Evolutionary conservation across 2,113 vertebrate species (phyloP).

Genomic region (Microcebus griseorufus): DNA sequence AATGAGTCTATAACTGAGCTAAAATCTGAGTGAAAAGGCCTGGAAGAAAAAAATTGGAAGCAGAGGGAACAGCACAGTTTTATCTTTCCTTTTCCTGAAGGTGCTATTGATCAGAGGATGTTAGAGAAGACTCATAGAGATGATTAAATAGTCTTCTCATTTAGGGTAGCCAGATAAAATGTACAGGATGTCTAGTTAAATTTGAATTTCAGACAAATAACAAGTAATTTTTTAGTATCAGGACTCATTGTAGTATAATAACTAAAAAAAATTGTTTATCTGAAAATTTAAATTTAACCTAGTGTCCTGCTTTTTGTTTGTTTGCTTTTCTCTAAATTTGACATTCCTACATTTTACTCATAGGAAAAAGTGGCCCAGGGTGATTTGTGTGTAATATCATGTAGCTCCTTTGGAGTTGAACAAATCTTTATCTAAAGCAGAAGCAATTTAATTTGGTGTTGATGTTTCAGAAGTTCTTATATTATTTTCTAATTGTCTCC

Average conservation of each 20-base stretch:
- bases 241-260: background rate
- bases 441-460: background rate
- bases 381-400: background rate
- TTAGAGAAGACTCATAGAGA: background rate
- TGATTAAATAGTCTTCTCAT: background rate
- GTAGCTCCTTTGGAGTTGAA: background rate
- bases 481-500: background rate
- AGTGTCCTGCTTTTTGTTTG: background rate
- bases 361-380: background rate
- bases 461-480: background rate
- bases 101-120: background rate
- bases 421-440: slow-evolving; percentile 21
- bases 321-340: background rate
- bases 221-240: background rate
- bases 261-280: background rate
- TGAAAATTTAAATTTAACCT: slow-evolving; percentile 8
- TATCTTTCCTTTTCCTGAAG: background rate
- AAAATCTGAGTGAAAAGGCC: background rate
- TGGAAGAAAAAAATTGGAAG: background rate
- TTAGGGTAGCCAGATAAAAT: background rate
- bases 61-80: background rate
- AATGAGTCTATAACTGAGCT: background rate
- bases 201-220: slow-evolving; percentile 36
- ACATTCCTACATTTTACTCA: background rate
- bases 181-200: background rate